Evolutionary conservation across 2,113 vertebrate species (phyloP).

Genomic region (Thermophis baileyi): DNA sequence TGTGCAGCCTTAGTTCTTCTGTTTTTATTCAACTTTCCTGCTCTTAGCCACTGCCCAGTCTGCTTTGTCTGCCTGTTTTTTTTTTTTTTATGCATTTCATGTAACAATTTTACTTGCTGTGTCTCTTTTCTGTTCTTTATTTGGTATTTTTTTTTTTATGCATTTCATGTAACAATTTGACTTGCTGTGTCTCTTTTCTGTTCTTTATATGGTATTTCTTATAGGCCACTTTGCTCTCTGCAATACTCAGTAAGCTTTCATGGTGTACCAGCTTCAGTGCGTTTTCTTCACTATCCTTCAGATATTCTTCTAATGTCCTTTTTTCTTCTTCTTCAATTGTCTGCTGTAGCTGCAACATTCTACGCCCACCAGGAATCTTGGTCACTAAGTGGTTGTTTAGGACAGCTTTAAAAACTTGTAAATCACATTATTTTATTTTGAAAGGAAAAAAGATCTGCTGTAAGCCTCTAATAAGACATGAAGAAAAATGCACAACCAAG

Average conservation of each 20-base stretch:
- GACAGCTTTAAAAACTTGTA: conserved; percentile 4
- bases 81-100: neutral
- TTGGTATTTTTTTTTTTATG: neutral
- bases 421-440: conserved; percentile 42
- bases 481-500: neutral
- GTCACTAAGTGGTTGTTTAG: neutral
- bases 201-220: neutral
- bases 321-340: neutral
- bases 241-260: neutral
- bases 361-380: neutral
- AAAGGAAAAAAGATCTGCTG: conserved; percentile 38
- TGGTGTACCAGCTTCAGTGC: neutral
- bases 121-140: neutral
- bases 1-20: neutral
- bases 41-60: neutral
- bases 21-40: neutral
- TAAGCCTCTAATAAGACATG: conserved; percentile 32
- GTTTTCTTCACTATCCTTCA: neutral
- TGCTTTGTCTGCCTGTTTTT: neutral
- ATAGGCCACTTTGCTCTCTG: too few relatives aligned
- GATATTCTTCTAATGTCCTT: neutral
- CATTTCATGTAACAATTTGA: neutral
- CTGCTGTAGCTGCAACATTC: neutral
- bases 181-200: neutral
- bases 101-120: neutral